A percentile compares a stretch with the other conserved stretches of the same genome.
Evolutionary conservation across 2,888 invertebrate species (phyloP).

Genomic region (Cephalotes varians): DNA sequence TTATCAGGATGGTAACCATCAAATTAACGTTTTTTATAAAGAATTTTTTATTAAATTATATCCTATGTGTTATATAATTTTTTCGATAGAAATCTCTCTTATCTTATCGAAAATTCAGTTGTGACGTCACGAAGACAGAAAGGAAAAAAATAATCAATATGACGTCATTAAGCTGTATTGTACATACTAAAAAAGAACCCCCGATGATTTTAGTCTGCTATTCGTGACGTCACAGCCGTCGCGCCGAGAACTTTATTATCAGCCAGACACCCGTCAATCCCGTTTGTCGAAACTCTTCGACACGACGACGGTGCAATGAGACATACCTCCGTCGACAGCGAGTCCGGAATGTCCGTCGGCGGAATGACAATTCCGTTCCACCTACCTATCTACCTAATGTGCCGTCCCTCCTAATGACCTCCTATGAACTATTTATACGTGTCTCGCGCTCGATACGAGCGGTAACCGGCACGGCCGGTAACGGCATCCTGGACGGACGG

Average conservation of each 20-base stretch:
- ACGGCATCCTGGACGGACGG: conserved; percentile 27
- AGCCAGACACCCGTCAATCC: conserved; percentile 12
- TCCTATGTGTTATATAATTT: neutral
- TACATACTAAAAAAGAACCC: neutral
- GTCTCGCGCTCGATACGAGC: conserved; percentile 38
- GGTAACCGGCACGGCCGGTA: conserved; percentile 37
- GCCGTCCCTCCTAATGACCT: conserved; percentile 13
- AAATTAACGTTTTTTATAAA: neutral
- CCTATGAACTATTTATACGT: conserved; percentile 42
- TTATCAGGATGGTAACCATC: neutral
- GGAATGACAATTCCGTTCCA: conserved; percentile 50
- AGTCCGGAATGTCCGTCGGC: conserved; percentile 22
- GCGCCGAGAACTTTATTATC: conserved; percentile 30
- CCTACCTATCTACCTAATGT: conserved; percentile 22
- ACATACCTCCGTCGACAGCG: conserved; percentile 14
- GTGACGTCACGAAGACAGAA: neutral
- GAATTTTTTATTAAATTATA: neutral
- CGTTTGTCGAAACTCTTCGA: conserved; percentile 32
- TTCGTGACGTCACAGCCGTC: conserved; percentile 8
- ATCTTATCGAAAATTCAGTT: neutral
- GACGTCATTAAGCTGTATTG: neutral
- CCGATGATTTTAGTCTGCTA: neutral
- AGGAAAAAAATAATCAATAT: neutral
- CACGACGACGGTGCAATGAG: neutral
- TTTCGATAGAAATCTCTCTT: neutral